These are phyloP conservation scores for Campoletis raptor DNA, from an alignment of 2,888 invertebrate genomes.

Conservation along the genomic window DNA sequence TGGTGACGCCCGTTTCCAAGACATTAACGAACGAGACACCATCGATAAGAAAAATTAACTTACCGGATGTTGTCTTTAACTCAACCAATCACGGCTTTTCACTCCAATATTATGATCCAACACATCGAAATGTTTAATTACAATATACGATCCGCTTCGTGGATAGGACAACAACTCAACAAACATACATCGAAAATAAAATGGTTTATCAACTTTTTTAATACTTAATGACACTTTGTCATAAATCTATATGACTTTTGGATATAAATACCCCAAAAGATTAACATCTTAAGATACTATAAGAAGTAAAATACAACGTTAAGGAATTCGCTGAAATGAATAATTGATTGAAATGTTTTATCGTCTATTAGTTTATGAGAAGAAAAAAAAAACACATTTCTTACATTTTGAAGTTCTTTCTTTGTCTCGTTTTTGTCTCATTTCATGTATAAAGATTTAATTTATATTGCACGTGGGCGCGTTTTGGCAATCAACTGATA, in stretches of 20 bases:
- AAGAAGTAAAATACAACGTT: neutral
- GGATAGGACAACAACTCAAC: neutral
- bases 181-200: neutral
- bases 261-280: neutral
- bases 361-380: no score
- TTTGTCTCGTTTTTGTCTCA: constrained; percentile 25
- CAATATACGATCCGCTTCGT: neutral
- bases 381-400: neutral
- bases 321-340: neutral
- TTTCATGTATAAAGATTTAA: constrained; percentile 44
- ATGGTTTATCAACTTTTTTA: neutral
- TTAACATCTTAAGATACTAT: neutral
- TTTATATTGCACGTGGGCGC: constrained; percentile 71
- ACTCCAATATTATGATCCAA: constrained; percentile 4
- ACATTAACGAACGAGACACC: constrained; percentile 53
- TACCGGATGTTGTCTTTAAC: constrained; percentile 34
- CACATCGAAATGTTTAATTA: neutral
- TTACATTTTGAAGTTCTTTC: constrained; percentile 33
- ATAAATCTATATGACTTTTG: neutral
- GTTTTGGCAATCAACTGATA: constrained; percentile 76
- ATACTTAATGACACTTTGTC: neutral
- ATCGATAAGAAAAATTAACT: constrained; percentile 56
- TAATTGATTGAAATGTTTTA: neutral
- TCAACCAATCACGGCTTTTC: constrained; percentile 18
- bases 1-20: constrained; percentile 15